Base-by-base conservation (phyloP, 2,113 vertebrate species). In the Hemichromis elongatus region DNA sequence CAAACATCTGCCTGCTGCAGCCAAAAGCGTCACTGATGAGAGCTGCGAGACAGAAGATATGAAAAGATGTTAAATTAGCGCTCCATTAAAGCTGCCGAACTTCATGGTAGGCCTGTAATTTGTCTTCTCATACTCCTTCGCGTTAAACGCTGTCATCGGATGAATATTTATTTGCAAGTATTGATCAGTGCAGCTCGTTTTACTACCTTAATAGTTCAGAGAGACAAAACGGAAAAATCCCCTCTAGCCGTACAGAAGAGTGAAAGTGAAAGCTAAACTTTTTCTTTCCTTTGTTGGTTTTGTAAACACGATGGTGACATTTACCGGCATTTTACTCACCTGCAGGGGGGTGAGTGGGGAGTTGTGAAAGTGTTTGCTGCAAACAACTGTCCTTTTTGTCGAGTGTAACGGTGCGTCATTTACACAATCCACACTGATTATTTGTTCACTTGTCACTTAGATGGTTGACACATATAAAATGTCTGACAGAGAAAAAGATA, bases 161-260 rank as follows among this genome's bases (percentile, higher is more conserved):
- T 47, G 40, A 42, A 3, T 16, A 47, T 73, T 28, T 42, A 73
- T 73, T 47, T 47, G 66, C 13, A 28, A 73, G 24, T 47, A 47
- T 47, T 26, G 40, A 70, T 28, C 1, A 42, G 21, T 42, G 13
- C 63, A 68, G 37, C 24, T 70, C 11, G 14, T 73, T 73, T 73
- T 47, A 47, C 40, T 16, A 73, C 66, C 40, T 28, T 73, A 21
- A 8, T 0, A 37, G 61, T 66, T 66, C 33, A 66, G 4, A 66
- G 37, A 37, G 61, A 11, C 24, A 73, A 47, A 73, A 47, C 0
- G 1, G 24, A 75, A 75, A 47, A 75, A 75, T 19, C 16, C 42
- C 68, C 68, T 75, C 9, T 30, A 30, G 42, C 24, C 0, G 2
- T 26, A 19, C 9, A 50, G 0, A 13, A 52, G 24, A 77, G 30